Conservation (phyloP, 2,888 invertebrate genomes). For the Zhengitettix transpicula region DNA sequence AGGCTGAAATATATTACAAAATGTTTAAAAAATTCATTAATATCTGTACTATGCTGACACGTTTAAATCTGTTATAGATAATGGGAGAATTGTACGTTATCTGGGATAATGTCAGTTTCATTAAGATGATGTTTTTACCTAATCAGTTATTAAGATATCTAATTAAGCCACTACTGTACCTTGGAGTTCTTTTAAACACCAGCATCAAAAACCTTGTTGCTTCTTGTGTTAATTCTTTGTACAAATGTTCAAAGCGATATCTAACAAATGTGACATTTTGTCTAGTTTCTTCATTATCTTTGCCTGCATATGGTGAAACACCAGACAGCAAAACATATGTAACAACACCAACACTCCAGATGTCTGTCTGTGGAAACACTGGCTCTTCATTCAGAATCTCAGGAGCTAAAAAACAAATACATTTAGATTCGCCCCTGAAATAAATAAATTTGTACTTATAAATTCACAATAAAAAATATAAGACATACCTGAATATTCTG, state of each 20-base stretch:
- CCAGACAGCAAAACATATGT: slow-evolving; percentile 87
- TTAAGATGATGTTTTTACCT: background rate
- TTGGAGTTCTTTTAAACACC: slow-evolving; percentile 74
- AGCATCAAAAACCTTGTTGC: slow-evolving; percentile 88
- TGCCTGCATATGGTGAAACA: slow-evolving; percentile 76
- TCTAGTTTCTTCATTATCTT: slow-evolving; percentile 64
- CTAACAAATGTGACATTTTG: slow-evolving; percentile 86
- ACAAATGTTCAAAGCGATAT: slow-evolving; percentile 85
- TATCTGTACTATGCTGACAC: background rate
- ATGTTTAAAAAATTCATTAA: background rate
- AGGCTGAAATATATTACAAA: background rate
- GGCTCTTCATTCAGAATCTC: slow-evolving; percentile 78
- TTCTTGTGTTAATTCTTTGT: slow-evolving; percentile 86
- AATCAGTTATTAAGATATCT: background rate
- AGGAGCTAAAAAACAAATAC: slow-evolving; percentile 41
- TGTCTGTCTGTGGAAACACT: slow-evolving; percentile 78
- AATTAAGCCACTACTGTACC: slow-evolving; percentile 36
- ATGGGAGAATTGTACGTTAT: no score
- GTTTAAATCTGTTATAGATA: no score
- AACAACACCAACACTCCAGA: slow-evolving; percentile 90
- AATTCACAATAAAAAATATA: background rate
- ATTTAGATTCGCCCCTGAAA: background rate
- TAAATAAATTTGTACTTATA: background rate
- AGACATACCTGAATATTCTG: slow-evolving; percentile 47
- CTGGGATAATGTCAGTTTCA: background rate